Percentiles rank a stretch among this genome's conserved stretches.
phyloP scores from a whole-genome alignment of 2,113 vertebrate species.

The Pycnonotus jocosus region DNA sequence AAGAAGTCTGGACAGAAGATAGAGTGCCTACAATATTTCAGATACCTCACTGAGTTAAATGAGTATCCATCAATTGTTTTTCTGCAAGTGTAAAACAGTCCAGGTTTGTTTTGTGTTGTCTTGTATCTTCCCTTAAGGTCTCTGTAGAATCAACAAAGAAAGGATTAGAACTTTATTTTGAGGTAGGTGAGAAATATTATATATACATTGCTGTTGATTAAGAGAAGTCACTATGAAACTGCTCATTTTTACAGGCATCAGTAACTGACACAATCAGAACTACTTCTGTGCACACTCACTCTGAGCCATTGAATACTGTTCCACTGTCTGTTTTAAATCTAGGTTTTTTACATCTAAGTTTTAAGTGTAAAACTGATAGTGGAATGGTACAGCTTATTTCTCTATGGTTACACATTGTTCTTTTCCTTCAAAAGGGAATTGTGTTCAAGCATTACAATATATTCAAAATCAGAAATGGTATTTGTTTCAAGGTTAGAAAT shows the following conservation, averaged over 20 bases:
- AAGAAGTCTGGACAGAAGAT: background rate
- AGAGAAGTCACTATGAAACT: background rate
- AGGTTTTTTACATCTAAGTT: background rate
- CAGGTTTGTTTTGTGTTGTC: background rate
- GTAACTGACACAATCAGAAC: background rate
- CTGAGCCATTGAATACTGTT: background rate
- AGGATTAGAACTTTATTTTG: background rate
- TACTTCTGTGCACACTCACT: background rate
- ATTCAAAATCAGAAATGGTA: background rate
- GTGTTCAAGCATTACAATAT: background rate
- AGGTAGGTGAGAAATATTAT: background rate
- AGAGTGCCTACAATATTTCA: background rate
- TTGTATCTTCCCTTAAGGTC: background rate
- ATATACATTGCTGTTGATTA: background rate
- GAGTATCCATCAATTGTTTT: background rate
- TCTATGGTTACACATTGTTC: background rate
- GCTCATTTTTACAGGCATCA: background rate
- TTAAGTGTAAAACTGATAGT: background rate
- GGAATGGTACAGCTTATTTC: background rate
- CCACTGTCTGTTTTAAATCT: background rate
- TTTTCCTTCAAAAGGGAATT: background rate
- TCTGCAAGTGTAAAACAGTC: background rate
- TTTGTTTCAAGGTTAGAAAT: background rate
- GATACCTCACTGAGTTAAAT: background rate
- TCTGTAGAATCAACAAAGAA: background rate